Percentiles rank a stretch among this genome's conserved stretches.
phyloP scores from a whole-genome alignment of 1,140 invertebrate species.

The Leucophenga varia region DNA sequence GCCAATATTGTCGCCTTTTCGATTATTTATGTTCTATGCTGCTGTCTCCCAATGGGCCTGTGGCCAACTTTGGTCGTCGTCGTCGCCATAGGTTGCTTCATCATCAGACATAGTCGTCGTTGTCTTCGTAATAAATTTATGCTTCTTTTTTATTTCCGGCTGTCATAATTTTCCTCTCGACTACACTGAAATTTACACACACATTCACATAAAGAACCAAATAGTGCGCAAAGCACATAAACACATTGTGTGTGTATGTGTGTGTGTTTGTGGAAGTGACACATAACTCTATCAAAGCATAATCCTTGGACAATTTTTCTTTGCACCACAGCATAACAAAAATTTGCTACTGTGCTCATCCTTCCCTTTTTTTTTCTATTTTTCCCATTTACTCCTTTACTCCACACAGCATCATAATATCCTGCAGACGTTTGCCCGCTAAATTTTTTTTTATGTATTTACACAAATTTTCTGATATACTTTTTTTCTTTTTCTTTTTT shows the following conservation, averaged over 20 bases:
- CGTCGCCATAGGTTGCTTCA: slow-evolving; percentile 11
- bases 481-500: too few relatives aligned
- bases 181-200: slow-evolving; percentile 25
- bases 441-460: too few relatives aligned
- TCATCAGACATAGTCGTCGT: too few relatives aligned
- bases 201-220: slow-evolving; percentile 13
- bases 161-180: slow-evolving; percentile 54
- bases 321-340: slow-evolving; percentile 14
- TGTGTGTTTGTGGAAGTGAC: too few relatives aligned
- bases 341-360: slow-evolving; percentile 1
- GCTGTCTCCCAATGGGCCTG: slow-evolving; percentile 41
- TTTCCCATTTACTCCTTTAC: too few relatives aligned
- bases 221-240: not conserved
- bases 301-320: slow-evolving; percentile 38
- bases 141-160: slow-evolving; percentile 54
- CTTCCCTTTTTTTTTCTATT: too few relatives aligned
- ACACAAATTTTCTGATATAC: slow-evolving; percentile 47
- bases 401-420: too few relatives aligned
- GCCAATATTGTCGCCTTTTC: slow-evolving; percentile 49
- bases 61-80: slow-evolving; percentile 54
- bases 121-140: slow-evolving; percentile 49
- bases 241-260: too few relatives aligned
- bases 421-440: too few relatives aligned
- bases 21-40: slow-evolving; percentile 55
- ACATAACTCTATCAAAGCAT: slow-evolving; percentile 5